Evolutionary conservation across 2,113 vertebrate genomes (phyloP).

Genomic region (Megaptera novaeangliae): DNA sequence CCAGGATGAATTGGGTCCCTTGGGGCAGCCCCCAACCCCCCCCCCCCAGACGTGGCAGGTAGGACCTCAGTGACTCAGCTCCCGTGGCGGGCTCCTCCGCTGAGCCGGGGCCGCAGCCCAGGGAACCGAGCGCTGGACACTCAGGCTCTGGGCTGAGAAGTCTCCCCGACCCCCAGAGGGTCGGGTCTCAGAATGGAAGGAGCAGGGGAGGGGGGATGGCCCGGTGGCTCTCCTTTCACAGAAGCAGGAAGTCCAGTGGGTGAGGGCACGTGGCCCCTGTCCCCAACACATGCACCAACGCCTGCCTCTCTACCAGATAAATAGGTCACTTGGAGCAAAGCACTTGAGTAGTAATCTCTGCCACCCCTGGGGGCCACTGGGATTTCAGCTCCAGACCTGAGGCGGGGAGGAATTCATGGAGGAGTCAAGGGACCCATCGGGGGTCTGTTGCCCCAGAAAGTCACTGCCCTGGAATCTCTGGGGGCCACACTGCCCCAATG

Average conservation of each 20-base stretch:
- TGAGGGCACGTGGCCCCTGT: rapidly evolving
- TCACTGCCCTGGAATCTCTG: neutral
- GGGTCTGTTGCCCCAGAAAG: neutral
- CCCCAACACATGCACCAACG: rapidly evolving
- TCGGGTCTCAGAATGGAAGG: rapidly evolving
- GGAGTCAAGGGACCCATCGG: rapidly evolving
- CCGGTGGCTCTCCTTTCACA: neutral
- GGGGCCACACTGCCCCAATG: rapidly evolving
- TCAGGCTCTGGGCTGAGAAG: neutral
- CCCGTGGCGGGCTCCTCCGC: rapidly evolving
- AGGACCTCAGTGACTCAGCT: too few relatives aligned
- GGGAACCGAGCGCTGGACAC: rapidly evolving
- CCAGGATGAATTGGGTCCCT: too few relatives aligned
- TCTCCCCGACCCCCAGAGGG: neutral
- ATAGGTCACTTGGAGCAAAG: neutral
- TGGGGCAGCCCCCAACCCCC: neutral
- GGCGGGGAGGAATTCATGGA: rapidly evolving
- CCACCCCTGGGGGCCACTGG: neutral
- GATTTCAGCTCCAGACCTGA: neutral
- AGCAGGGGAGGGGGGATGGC: rapidly evolving
- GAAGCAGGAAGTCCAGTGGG: neutral
- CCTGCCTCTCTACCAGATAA: neutral
- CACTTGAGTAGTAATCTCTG: rapidly evolving
- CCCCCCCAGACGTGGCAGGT: neutral
- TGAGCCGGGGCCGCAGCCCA: neutral